Evolutionary conservation across 2,797 vertebrate species (phyloP), one percentile per base, ranked within the genome.

Genomic region (Lepus oiostolus): DNA sequence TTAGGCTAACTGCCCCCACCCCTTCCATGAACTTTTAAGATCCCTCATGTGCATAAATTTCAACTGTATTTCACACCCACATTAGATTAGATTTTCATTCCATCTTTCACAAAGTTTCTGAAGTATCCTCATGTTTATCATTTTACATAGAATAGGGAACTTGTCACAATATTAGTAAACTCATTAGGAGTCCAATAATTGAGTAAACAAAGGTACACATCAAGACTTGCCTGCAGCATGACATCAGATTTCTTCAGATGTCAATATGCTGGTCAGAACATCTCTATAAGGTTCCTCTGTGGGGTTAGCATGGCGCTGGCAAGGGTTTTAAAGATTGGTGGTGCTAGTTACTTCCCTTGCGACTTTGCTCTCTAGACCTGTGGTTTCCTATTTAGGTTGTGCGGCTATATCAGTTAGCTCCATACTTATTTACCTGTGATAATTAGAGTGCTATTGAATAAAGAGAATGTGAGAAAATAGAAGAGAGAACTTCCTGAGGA

Each of bases 221-320:
- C 1, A 79, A 93, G 88, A 24, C 32, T 71, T 3, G 52, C 71
- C 30, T 65, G 16, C 83, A 75, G n/a, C 63, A 88, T 38, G 54
- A 95, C 84, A 70, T 62, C 17, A 35, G 21, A 2, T 85, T 92
- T 95, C n/a, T 72, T 95, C 80, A 32, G 26, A 85, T 58, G 80
- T 35, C 10, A 42, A 30, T 76, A 42, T 30, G 30, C 54, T 38
- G 38, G 22, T 62, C n/a, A 5, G 1, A 5, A 5, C 7, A 13
- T 38, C 62, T 75, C 12, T 71, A 81, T 82, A 60, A 88, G 24
- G 38, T 12, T 38, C 28, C 12, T 91, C 62, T 77, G 62, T 58
- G 24, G 72, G 0, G 8, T 24, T 79, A 50, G 32, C 7, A 13
- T 17, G 7, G 9, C 22, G 54, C 21, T 88, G 60, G 5, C 4